These are phyloP conservation scores for Urocyon cinereoargenteus DNA, from an alignment of 2,797 vertebrate species.

Conservation along the genomic window DNA sequence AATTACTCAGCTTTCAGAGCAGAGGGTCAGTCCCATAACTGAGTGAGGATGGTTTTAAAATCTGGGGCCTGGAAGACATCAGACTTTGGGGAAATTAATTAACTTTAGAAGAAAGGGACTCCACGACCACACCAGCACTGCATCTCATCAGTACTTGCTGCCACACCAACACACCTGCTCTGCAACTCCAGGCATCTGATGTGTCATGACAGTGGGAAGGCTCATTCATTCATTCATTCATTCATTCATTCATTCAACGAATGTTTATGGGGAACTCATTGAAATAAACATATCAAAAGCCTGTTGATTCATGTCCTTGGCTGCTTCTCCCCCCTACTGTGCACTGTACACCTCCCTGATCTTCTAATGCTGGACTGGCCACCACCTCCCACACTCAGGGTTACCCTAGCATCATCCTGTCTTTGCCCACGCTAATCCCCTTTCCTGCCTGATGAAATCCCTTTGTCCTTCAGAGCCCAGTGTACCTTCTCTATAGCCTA, in stretches of 20 bases:
- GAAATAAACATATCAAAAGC: slow-evolving; percentile 6
- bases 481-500: not conserved
- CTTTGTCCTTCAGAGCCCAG: not conserved
- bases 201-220: not conserved
- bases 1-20: not conserved
- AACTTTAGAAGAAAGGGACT: not conserved
- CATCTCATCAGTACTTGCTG: not conserved
- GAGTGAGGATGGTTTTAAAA: not conserved
- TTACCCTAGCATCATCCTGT: not conserved
- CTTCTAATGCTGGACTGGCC: not conserved
- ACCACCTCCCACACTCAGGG: not conserved
- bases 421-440: not conserved
- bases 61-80: not conserved
- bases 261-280: not conserved
- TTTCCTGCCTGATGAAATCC: not conserved
- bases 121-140: rapidly evolving
- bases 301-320: not conserved
- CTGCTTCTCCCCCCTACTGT: not conserved
- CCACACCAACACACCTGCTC: not conserved
- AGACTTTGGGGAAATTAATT: not conserved
- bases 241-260: not conserved
- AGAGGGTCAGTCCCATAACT: not conserved
- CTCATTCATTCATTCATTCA: not conserved
- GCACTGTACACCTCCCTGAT: not conserved
- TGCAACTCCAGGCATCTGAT: not conserved